Percentiles rank a stretch among this genome's conserved stretches.
Evolutionary conservation across 2,113 vertebrate genomes (phyloP).

Genomic region (Pangasianodon hypophthalmus): DNA sequence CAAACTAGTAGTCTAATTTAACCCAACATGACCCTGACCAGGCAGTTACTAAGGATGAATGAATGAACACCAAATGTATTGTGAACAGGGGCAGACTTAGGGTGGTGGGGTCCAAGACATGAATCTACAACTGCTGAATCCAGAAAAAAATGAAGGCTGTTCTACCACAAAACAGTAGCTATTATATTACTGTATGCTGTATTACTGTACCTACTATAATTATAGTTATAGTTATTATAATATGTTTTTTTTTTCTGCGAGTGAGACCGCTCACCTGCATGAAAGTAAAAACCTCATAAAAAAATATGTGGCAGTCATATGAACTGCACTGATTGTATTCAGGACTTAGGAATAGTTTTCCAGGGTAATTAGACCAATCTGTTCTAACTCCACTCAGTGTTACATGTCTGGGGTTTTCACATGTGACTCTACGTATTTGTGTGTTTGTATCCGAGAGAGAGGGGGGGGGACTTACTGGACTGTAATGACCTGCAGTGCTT

Average conservation of each 20-base stretch:
- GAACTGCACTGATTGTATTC: conserved; percentile 4
- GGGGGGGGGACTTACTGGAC: background rate
- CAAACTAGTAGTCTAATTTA: background rate
- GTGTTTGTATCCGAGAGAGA: background rate
- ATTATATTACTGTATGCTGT: background rate
- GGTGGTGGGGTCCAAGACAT: background rate
- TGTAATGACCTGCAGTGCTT: background rate
- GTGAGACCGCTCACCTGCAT: background rate
- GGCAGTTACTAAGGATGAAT: background rate
- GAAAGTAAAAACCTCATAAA: background rate
- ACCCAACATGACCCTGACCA: background rate
- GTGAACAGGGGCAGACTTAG: background rate
- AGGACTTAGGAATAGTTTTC: background rate
- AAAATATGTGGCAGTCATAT: background rate
- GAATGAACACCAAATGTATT: background rate
- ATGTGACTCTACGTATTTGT: background rate
- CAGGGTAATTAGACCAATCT: conserved; percentile 23
- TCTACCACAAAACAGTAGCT: background rate
- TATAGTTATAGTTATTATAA: too few species aligned
- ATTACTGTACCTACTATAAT: background rate
- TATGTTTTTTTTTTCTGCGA: background rate
- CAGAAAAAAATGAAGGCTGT: background rate
- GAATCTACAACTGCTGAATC: background rate
- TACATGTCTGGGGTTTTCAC: conserved; percentile 20
- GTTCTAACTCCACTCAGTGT: background rate